A percentile compares a stretch with the other conserved stretches of the same genome.
These are phyloP conservation scores for Tenthredo amoena DNA, from an alignment of 2,888 invertebrate genomes.

Conservation along the genomic window DNA sequence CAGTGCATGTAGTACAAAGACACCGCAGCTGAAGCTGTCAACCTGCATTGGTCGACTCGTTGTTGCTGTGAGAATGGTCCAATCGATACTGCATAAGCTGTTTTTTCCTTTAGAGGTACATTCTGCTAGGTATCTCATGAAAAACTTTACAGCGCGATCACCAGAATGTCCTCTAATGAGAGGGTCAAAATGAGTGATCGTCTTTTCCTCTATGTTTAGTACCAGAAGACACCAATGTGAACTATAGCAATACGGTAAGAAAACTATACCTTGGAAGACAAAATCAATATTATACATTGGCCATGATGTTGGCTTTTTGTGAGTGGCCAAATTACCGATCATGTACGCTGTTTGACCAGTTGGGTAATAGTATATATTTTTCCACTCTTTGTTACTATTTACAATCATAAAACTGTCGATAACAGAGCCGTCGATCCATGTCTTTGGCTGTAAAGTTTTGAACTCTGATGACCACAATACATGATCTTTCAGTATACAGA, in stretches of 20 bases:
- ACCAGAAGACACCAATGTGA: conserved; percentile 24
- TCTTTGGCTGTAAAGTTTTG: not conserved
- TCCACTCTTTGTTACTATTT: conserved; percentile 3
- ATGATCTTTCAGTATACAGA: not conserved
- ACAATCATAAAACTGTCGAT: conserved; percentile 42
- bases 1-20: conserved; percentile 45
- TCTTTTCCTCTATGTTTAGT: not conserved
- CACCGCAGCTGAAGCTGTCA: conserved; percentile 27
- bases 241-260: conserved; percentile 23
- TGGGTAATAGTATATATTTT: not conserved
- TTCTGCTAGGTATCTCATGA: conserved; percentile 11
- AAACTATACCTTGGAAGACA: not conserved
- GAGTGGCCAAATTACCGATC: not conserved
- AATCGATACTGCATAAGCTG: conserved; percentile 4
- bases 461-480: conserved; percentile 24
- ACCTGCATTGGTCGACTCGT: conserved; percentile 26
- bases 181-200: conserved; percentile 17
- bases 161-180: not conserved
- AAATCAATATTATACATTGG: conserved; percentile 15
- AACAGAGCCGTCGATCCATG: conserved; percentile 45
- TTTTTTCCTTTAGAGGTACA: conserved; percentile 9
- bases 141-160: not conserved
- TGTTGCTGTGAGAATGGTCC: not conserved
- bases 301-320: conserved; percentile 15
- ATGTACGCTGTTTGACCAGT: conserved; percentile 15